Base-by-base conservation (phyloP, 2,888 invertebrate species). In the Lepidochitona cinerea region DNA sequence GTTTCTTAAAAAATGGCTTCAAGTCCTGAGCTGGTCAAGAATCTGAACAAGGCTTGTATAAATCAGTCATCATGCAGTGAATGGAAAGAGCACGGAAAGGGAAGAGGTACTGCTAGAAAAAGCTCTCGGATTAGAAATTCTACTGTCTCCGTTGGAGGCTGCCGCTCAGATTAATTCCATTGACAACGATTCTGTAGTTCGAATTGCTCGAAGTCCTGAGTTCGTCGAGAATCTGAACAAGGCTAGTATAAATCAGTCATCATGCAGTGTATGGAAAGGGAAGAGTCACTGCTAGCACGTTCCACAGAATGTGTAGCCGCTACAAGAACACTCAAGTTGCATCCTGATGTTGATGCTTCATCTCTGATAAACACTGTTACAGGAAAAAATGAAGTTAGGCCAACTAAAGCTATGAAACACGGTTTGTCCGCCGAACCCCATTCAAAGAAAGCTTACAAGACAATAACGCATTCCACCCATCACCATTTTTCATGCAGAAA, bases 321-420 rank as follows among this genome's bases (percentile, higher is more conserved):
- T 12, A 18, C 18, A 41, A 41, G 18, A 12, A 41, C 41, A 41
- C 18, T 41, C 9, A 41, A 41, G 18, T 12, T 18, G 9, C 9
- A 41, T 18, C 41, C 41, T 12, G 18, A 41, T 12, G 41, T 18
- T 12, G 41, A 41, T 18, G 9, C 41, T 12, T 12, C 9, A 36
- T 18, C 37, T n/a, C 4, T 66, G 1, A 53, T 74, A 5, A 23
- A 69, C 1, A 64, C 59, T 2, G 18, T 76, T 0, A 14, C 74
- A 9, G 76, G 76, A 0, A 1, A 69, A 41, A 65, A 36, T 14
- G 12, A 29, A 18, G 12, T 0, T 12, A 36, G 26, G 4, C 68
- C 33, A 37, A 77, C 71, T 12, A 36, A 37, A 12, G 77, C 77
- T n/a, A 77, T 77, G 77, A 77, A 77, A 53, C 75, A 77, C 69